Conservation (phyloP, 2,113 vertebrate species). For the Myocastor coypus region DNA sequence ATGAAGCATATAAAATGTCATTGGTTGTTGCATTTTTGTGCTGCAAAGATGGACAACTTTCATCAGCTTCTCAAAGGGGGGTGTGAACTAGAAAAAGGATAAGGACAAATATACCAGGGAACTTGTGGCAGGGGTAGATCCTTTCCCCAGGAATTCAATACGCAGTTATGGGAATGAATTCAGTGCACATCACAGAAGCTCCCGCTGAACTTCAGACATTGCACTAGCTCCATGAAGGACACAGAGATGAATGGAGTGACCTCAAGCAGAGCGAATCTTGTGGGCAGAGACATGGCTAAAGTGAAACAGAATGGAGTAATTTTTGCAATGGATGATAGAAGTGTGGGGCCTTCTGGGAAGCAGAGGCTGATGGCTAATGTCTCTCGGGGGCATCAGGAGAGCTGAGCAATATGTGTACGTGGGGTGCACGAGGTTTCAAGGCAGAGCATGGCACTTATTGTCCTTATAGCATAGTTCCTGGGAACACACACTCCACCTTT, state of each 20-base stretch:
- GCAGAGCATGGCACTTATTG: fast-evolving
- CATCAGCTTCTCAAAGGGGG: slow-evolving; percentile 68
- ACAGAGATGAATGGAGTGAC: slow-evolving; percentile 24
- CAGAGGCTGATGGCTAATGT: neutral
- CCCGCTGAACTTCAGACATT: slow-evolving; percentile 57
- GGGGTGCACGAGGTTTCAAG: neutral
- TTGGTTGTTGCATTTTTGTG: slow-evolving; percentile 24
- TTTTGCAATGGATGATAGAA: slow-evolving; percentile 29
- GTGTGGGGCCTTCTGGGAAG: neutral
- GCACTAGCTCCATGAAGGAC: slow-evolving; percentile 10
- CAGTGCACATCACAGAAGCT: neutral
- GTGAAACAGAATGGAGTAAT: slow-evolving; percentile 51
- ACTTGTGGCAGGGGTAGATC: slow-evolving; percentile 49
- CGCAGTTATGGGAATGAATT: slow-evolving; percentile 61
- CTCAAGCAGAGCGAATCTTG: slow-evolving; percentile 55
- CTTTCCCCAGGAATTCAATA: slow-evolving; percentile 68
- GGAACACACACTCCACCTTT: neutral
- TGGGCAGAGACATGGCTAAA: slow-evolving; percentile 20
- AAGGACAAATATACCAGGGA: slow-evolving; percentile 13
- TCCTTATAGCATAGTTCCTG: too few relatives aligned
- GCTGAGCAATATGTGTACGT: neutral
- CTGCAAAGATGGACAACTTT: slow-evolving; percentile 63
- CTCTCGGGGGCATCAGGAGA: neutral
- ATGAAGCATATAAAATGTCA: slow-evolving; percentile 48
- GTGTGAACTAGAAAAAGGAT: slow-evolving; percentile 35